phyloP scores from a whole-genome alignment of 2,113 vertebrate species.

The Scophthalmus maximus region DNA sequence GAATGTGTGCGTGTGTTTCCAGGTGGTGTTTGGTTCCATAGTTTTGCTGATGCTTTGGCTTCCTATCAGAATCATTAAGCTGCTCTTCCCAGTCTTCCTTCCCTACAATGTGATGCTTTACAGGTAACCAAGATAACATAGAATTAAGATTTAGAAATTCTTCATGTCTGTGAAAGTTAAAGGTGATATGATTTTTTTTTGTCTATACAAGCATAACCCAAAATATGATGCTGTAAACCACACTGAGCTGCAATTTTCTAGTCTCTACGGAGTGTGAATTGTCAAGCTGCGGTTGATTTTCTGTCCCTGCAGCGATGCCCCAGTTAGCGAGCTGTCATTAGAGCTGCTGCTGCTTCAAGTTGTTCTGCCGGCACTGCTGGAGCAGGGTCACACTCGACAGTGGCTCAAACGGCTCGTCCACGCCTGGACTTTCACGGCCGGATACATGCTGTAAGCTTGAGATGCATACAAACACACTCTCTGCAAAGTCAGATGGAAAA shows the following conservation, averaged over 20 bases:
- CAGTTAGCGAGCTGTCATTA: conserved; percentile 95
- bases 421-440: conserved; percentile 94
- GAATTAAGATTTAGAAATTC: neutral
- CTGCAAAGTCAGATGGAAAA: neutral
- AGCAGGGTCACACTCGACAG: conserved; percentile 96
- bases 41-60: conserved; percentile 99
- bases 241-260: too few species aligned
- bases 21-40: conserved; percentile 98
- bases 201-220: too few species aligned
- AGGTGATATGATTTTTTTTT: too few species aligned
- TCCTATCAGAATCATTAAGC: conserved; percentile 94
- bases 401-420: conserved; percentile 96
- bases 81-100: conserved; percentile 90
- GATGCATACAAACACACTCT: neutral
- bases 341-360: conserved; percentile 97
- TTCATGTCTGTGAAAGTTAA: neutral
- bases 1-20: conserved; percentile 20
- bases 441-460: conserved; percentile 89
- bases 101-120: conserved; percentile 99
- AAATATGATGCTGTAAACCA: too few species aligned
- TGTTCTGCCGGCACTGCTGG: conserved; percentile 93
- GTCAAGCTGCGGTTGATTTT: conserved; percentile 1
- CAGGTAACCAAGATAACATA: conserved; percentile 82
- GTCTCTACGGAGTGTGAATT: neutral
- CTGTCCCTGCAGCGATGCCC: conserved; percentile 88